phyloP scores from a whole-genome alignment of 2,888 invertebrate species.

The Catocala fraxini region DNA sequence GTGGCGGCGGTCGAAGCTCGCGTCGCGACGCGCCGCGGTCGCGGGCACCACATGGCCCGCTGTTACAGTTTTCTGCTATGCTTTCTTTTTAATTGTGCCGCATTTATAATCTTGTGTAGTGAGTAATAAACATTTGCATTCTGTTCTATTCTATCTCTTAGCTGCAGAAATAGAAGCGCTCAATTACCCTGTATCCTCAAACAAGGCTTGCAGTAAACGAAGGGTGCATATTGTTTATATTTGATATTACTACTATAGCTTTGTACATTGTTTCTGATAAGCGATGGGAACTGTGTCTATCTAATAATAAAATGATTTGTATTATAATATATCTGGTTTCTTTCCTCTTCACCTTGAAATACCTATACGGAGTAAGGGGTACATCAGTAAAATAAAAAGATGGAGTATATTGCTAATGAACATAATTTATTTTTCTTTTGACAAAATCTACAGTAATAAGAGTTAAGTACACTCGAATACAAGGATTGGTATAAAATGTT shows the following conservation, averaged over 20 bases:
- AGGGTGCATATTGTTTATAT: constrained; percentile 88
- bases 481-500: constrained; percentile 87
- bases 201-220: constrained; percentile 87
- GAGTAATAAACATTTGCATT: constrained; percentile 84
- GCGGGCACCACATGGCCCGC: constrained; percentile 50
- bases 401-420: constrained; percentile 76
- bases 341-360: constrained; percentile 36
- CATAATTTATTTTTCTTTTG: constrained; percentile 84
- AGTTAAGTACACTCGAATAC: constrained; percentile 87
- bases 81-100: constrained; percentile 82
- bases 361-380: constrained; percentile 11
- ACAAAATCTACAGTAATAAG: constrained; percentile 86
- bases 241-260: constrained; percentile 90
- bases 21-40: constrained; percentile 49
- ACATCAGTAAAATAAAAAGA: constrained; percentile 44
- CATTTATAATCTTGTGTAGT: constrained; percentile 85
- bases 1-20: constrained; percentile 55
- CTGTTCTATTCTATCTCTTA: constrained; percentile 81
- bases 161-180: constrained; percentile 86
- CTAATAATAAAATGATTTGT: constrained; percentile 91
- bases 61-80: constrained; percentile 76
- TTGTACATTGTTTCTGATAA: constrained; percentile 91
- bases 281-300: constrained; percentile 92
- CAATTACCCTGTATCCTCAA: constrained; percentile 86
- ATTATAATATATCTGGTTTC: constrained; percentile 83